These are phyloP conservation scores for Cottoperca gobio DNA, from an alignment of 2,797 vertebrate genomes.

Conservation along the genomic window DNA sequence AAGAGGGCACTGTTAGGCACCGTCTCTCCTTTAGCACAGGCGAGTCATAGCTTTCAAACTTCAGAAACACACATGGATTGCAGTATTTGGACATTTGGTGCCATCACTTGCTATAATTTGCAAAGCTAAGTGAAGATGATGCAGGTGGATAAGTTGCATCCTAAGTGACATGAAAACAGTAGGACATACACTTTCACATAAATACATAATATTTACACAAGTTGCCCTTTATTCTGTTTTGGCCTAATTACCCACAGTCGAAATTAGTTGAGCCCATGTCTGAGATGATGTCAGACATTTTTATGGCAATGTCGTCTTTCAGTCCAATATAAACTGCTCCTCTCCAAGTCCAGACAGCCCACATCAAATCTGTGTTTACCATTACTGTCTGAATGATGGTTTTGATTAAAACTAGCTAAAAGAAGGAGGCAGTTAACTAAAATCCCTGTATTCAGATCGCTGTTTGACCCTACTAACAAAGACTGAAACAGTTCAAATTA, in stretches of 20 bases:
- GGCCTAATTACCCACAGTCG: constrained; percentile 39
- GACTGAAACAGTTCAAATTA: not conserved
- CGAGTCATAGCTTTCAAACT: constrained; percentile 12
- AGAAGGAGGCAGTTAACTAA: constrained; percentile 10
- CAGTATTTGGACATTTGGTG: constrained; percentile 7
- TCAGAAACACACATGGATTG: constrained; percentile 15
- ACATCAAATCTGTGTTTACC: constrained; percentile 62
- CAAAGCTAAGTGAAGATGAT: constrained; percentile 37
- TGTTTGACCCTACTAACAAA: constrained; percentile 8
- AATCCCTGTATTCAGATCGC: not conserved
- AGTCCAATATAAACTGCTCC: constrained; percentile 55
- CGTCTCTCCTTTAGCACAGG: constrained; percentile 18
- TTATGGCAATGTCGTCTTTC: constrained; percentile 52
- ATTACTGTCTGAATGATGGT: constrained; percentile 53
- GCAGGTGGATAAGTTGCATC: constrained; percentile 29
- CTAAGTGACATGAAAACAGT: constrained; percentile 19
- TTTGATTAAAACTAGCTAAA: constrained; percentile 40
- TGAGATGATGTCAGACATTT: constrained; percentile 65
- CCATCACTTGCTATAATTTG: constrained; percentile 45
- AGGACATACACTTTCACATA: constrained; percentile 21
- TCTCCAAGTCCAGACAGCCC: constrained; percentile 57
- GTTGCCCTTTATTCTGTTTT: constrained; percentile 43
- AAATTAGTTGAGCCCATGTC: constrained; percentile 32
- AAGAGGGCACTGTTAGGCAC: constrained; percentile 78
- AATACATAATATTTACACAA: constrained; percentile 41